Evolutionary conservation across 2,888 invertebrate species (phyloP), one percentile per base, ranked within the genome.

Genomic region (Drosophila melanosoma): DNA sequence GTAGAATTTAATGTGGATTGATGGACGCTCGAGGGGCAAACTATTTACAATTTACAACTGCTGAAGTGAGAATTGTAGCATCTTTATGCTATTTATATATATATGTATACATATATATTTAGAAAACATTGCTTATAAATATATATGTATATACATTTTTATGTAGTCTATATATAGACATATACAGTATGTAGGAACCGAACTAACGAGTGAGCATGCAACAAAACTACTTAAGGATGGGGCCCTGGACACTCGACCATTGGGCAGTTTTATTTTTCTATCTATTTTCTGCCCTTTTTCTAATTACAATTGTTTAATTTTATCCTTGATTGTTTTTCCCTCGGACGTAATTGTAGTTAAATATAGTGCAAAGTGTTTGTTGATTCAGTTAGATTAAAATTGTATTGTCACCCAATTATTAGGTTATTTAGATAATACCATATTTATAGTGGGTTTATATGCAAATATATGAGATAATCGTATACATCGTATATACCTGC

Each of bases 191-290:
- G 69, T 57, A 40, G 57, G 40, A 80, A 76, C 49, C 49, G 62
- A 80, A 78, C 82, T 57, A 64, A 74, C 74, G 79, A 80, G 82
- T 80, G 79, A 80, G 80, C 80, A 70, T 73, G 83, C 73, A 73
- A 76, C 81, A 76, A 79, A 76, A 76, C 69, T 80, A 78, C 71
- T 78, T 76, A 76, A 76, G 61, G 15, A 56, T 35, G 20, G 76
- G 61, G 71, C 67, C 76, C 49, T 62, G 81, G 68, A 80, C 72
- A 71, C 64, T 63, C 53, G n/a, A 56, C 67, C 45, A 51, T 66
- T 67, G 80, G 74, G 67, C 76, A 70, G 67, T 70, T 62, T 61
- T 53, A 57, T 53, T 65, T 33, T 64, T 35, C 29, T 26, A 32
- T 11, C 7, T 23, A 15, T 45, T 45, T 45, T 45, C 45, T 45